Conservation (phyloP, 2,113 vertebrate species). For the Tor tambroides region DNA sequence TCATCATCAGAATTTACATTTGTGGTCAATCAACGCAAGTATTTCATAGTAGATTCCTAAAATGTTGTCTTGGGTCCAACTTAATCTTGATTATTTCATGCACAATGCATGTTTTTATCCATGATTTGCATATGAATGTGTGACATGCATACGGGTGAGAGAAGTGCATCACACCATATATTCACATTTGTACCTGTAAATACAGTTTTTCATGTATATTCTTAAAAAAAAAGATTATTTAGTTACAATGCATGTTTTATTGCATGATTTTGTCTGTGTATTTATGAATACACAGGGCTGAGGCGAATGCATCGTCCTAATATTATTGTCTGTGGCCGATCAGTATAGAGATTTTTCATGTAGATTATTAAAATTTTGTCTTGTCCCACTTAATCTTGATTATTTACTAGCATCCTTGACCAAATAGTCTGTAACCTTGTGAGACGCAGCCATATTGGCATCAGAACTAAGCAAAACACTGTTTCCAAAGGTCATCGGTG, state of each 20-base stretch:
- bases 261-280: not conserved
- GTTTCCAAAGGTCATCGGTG: conserved; percentile 11
- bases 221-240: not conserved
- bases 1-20: not conserved
- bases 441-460: not conserved
- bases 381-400: not conserved
- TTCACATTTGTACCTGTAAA: not conserved
- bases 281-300: not conserved
- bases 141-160: not conserved
- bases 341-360: not conserved
- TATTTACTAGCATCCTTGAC: not conserved
- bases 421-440: conserved; percentile 33
- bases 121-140: not conserved
- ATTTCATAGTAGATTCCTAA: not conserved
- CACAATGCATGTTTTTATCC: not conserved
- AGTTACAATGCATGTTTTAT: not conserved
- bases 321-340: not conserved
- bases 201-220: not conserved
- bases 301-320: not conserved
- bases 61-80: not conserved
- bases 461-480: not conserved
- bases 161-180: not conserved
- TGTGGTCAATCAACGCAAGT: not conserved
- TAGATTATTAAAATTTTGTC: not conserved
- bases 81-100: not conserved